A percentile compares a stretch with the other conserved stretches of the same genome.
Conservation (phyloP, 2,888 invertebrate genomes). For the Xestia sexstrigata region DNA sequence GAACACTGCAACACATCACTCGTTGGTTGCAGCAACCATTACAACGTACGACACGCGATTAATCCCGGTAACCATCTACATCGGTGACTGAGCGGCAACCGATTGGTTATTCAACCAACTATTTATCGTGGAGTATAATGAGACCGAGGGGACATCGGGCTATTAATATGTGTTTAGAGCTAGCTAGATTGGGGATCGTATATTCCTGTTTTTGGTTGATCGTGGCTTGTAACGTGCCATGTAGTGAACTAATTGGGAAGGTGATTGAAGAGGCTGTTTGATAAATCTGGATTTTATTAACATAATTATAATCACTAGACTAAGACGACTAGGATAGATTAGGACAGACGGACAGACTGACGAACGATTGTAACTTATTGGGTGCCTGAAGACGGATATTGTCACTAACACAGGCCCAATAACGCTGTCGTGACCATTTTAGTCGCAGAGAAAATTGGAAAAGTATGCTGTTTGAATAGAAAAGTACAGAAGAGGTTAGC, state of each 20-base stretch:
- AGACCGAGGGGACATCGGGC: slow-evolving; percentile 55
- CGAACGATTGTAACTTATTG: background rate
- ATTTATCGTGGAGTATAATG: slow-evolving; percentile 72
- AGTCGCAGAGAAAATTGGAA: background rate
- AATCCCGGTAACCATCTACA: slow-evolving; percentile 62
- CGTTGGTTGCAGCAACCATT: slow-evolving; percentile 61
- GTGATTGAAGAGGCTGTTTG: background rate
- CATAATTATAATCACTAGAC: no score
- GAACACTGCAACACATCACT: slow-evolving; percentile 63
- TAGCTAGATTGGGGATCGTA: slow-evolving; percentile 45
- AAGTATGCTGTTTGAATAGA: background rate
- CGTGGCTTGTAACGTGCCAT: slow-evolving; percentile 9
- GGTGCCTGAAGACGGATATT: background rate
- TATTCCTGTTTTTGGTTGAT: slow-evolving; percentile 27
- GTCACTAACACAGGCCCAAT: background rate
- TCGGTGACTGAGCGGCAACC: slow-evolving; percentile 61
- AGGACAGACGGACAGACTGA: background rate
- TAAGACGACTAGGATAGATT: background rate
- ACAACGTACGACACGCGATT: slow-evolving; percentile 56
- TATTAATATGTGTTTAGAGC: slow-evolving; percentile 62
- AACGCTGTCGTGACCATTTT: background rate
- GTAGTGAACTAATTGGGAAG: background rate
- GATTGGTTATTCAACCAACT: slow-evolving; percentile 70
- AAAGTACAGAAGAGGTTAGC: background rate
- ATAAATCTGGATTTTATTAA: background rate